Conservation (phyloP, 2,113 vertebrate genomes). For the mouse (Mus musculus) region GRCm39 chrX:55783501-55784000, state of each 20-base stretch:
- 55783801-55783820: not conserved
- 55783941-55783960: too few relatives aligned
- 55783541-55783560: constrained; percentile 45
- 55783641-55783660: constrained; percentile 48
- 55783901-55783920: not conserved
- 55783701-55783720: not conserved
- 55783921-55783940: too few relatives aligned
- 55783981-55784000: too few relatives aligned
- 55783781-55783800: not conserved
- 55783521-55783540: constrained; percentile 83
- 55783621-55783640: constrained; percentile 63
- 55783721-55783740: not conserved
- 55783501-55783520: constrained; percentile 81
- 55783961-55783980: too few relatives aligned
- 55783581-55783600: constrained; percentile 78
- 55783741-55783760: not conserved
- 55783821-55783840: constrained; percentile 48
- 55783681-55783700: not conserved
- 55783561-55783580: constrained; percentile 75
- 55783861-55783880: constrained; percentile 33
- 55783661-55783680: not conserved
- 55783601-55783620: constrained; percentile 42
- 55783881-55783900: not conserved
- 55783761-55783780: not conserved
- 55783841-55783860: constrained; percentile 41